phyloP scores from a whole-genome alignment of 2,888 invertebrate genomes.

The Bembecia ichneumoniformis region DNA sequence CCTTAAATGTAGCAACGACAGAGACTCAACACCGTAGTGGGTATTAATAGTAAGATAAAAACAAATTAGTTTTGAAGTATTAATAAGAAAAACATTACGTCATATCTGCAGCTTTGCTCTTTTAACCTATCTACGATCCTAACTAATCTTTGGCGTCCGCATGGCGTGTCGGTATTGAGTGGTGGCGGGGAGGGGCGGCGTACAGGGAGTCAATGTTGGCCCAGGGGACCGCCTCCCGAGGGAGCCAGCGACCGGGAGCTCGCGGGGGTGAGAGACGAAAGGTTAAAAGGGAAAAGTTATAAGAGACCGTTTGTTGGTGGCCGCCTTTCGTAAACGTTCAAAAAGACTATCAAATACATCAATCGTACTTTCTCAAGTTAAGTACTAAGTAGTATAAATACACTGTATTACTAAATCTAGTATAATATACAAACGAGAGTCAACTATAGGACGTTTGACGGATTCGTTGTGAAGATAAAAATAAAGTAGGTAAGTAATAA shows the following conservation, averaged over 20 bases:
- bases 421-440: too few species aligned
- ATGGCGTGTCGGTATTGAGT: conserved; percentile 71
- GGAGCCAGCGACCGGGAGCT: conserved; percentile 34
- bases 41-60: neutral
- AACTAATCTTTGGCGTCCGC: conserved; percentile 60
- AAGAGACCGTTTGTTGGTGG: conserved; percentile 70
- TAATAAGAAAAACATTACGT: neutral
- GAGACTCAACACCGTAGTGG: neutral
- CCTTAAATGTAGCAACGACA: too few species aligned
- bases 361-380: neutral
- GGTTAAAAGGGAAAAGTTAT: conserved; percentile 73
- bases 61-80: neutral
- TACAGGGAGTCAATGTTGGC: conserved; percentile 58
- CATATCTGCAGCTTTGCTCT: too few species aligned
- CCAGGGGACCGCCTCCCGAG: conserved; percentile 72
- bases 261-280: conserved; percentile 44
- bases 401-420: too few species aligned
- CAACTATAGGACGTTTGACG: too few species aligned
- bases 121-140: conserved; percentile 3
- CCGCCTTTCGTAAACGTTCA: conserved; percentile 24
- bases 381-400: neutral
- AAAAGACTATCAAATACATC: neutral
- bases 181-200: conserved; percentile 50
- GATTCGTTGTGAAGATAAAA: too few species aligned
- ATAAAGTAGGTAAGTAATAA: too few species aligned